phyloP scores from a whole-genome alignment of 2,113 vertebrate genomes.

The Paradoxurus hermaphroditus region DNA sequence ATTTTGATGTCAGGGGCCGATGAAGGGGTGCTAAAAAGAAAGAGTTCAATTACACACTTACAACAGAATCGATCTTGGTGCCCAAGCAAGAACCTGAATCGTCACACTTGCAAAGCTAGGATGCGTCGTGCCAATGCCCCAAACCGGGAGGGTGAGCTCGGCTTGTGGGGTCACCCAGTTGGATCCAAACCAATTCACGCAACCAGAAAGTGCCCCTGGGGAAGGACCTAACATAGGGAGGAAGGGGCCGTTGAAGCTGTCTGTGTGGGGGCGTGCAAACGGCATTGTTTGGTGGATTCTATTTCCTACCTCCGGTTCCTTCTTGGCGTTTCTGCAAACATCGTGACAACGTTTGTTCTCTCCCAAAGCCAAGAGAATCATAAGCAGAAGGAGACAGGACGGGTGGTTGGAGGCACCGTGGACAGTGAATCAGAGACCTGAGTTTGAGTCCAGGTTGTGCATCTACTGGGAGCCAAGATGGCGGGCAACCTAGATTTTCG shows the following conservation, averaged over 20 bases:
- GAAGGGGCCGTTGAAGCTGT: not conserved
- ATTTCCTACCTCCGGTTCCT: not conserved
- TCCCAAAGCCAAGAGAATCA: not conserved
- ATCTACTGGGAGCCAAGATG: not conserved
- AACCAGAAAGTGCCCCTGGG: not conserved
- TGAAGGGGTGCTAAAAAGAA: not conserved
- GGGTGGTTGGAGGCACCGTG: too few species aligned
- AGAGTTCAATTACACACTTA: not conserved
- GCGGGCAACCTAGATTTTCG: not conserved
- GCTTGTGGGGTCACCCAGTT: not conserved
- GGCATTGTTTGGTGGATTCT: not conserved
- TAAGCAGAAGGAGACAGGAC: too few species aligned
- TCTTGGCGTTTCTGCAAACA: not conserved
- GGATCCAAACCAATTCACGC: not conserved
- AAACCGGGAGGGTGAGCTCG: not conserved
- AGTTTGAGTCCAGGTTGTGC: not conserved
- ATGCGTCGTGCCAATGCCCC: accelerated
- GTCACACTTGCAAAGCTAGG: not conserved
- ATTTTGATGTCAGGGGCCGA: not conserved
- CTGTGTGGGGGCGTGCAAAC: not conserved
- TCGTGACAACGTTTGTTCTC: not conserved
- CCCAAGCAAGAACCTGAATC: not conserved
- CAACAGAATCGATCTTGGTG: not conserved
- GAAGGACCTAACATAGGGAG: too few species aligned
- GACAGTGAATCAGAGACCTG: not conserved